Conservation (phyloP, 1,140 invertebrate species). For the Formica selysi region DNA sequence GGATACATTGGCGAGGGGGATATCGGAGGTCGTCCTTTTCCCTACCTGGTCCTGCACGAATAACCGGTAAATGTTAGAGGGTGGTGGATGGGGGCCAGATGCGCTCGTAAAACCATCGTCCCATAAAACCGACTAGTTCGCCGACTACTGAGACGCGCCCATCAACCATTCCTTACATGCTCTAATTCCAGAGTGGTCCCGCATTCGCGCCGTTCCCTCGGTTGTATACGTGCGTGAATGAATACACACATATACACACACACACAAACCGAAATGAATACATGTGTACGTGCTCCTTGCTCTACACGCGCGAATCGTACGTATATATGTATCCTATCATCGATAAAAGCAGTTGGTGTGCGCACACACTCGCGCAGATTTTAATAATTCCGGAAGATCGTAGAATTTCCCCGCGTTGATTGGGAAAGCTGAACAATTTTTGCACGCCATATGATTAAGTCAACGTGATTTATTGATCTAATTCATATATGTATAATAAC, state of each 20-base stretch:
- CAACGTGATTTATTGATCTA: not conserved
- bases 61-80: constrained; percentile 67
- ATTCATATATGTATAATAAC: not conserved
- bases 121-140: constrained; percentile 82
- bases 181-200: constrained; percentile 77
- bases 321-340: not conserved
- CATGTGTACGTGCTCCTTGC: not conserved
- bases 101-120: constrained; percentile 83
- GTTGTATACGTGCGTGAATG: not conserved
- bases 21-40: constrained; percentile 59
- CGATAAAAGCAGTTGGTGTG: not conserved
- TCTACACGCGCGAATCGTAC: not conserved
- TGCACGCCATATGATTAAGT: not conserved
- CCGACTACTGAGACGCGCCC: constrained; percentile 77
- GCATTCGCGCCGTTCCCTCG: constrained; percentile 44
- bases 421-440: not conserved
- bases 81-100: constrained; percentile 74
- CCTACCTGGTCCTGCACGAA: constrained; percentile 15
- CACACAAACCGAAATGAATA: not conserved
- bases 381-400: not conserved
- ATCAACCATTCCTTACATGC: constrained; percentile 82
- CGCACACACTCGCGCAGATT: not conserved
- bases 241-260: not conserved
- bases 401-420: not conserved
- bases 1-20: constrained; percentile 28